A percentile compares a stretch with the other conserved stretches of the same genome.
These are phyloP conservation scores for Caenorhabditis remanei DNA, from an alignment of 1,140 invertebrate genomes.

Conservation along the genomic window DNA sequence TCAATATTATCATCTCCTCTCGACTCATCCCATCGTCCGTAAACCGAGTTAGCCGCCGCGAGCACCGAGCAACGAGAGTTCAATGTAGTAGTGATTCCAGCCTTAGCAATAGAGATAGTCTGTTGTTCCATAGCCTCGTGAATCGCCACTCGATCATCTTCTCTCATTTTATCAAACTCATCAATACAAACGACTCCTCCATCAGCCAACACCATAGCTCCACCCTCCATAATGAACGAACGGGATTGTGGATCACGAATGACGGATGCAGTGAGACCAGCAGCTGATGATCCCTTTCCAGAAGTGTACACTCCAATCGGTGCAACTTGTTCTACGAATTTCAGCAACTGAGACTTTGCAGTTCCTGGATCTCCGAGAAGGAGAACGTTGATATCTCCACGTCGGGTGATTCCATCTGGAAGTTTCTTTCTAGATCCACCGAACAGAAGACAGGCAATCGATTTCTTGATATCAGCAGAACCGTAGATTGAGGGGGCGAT, in stretches of 20 bases:
- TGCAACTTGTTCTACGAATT: conserved; percentile 93
- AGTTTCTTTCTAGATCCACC: conserved; percentile 86
- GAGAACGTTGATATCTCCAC: conserved; percentile 96
- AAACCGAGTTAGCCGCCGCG: conserved; percentile 97
- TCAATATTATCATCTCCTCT: conserved; percentile 96
- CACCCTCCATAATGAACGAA: conserved; percentile 99
- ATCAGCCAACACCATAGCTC: conserved; percentile 99
- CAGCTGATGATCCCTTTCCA: conserved; percentile 97
- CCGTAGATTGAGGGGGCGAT: conserved; percentile 98
- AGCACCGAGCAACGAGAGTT: conserved; percentile 98
- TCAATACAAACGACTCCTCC: conserved; percentile 99
- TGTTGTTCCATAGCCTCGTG: conserved; percentile 99
- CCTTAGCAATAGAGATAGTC: conserved; percentile 99
- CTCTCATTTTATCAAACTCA: conserved; percentile 99
- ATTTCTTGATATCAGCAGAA: conserved; percentile 94
- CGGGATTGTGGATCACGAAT: conserved; percentile 90
- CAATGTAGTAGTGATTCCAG: conserved; percentile 97
- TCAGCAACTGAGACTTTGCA: conserved; percentile 96
- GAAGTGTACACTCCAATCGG: conserved; percentile 97
- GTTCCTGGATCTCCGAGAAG: conserved; percentile 98
- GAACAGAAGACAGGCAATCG: conserved; percentile 94
- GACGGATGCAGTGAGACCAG: conserved; percentile 97
- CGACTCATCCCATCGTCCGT: conserved; percentile 97
- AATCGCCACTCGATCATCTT: conserved; percentile 98
- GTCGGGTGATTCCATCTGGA: conserved; percentile 92